Evolutionary conservation across 2,113 vertebrate genomes (phyloP).

Genomic region (Gymnocephalus cernua): DNA sequence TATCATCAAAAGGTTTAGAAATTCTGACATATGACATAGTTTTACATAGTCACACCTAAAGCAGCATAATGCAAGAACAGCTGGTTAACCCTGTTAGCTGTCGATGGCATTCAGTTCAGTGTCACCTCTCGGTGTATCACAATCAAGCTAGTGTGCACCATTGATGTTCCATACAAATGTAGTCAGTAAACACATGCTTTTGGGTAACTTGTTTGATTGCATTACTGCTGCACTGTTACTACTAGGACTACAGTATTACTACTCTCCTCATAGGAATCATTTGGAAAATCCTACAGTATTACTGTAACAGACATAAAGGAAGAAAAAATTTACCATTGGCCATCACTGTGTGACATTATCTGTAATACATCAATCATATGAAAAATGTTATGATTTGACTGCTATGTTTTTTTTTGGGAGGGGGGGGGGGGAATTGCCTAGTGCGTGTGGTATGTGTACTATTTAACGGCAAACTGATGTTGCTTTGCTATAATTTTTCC

Average conservation of each 20-base stretch:
- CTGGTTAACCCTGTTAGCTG: no score
- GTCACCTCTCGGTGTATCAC: background rate
- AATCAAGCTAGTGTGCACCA: background rate
- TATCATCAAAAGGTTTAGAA: background rate
- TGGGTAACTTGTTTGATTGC: background rate
- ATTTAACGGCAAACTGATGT: constrained; percentile 66
- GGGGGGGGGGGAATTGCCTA: constrained; percentile 27
- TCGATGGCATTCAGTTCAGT: background rate
- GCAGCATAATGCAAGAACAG: background rate
- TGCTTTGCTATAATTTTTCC: constrained; percentile 60
- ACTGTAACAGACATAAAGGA: background rate
- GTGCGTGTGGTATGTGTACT: constrained; percentile 59
- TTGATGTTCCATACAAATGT: background rate
- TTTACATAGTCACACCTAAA: background rate
- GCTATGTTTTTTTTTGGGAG: constrained; percentile 18
- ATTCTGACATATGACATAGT: background rate
- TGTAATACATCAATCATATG: background rate
- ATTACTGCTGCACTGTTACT: background rate
- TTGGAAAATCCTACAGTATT: constrained; percentile 17
- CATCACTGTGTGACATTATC: background rate
- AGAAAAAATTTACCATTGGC: background rate
- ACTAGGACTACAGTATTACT: background rate
- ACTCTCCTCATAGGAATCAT: background rate
- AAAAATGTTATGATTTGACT: constrained; percentile 28
- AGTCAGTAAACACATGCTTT: background rate